phyloP scores from a whole-genome alignment of 2,888 invertebrate species.

The Leptarthrus brevirostris region DNA sequence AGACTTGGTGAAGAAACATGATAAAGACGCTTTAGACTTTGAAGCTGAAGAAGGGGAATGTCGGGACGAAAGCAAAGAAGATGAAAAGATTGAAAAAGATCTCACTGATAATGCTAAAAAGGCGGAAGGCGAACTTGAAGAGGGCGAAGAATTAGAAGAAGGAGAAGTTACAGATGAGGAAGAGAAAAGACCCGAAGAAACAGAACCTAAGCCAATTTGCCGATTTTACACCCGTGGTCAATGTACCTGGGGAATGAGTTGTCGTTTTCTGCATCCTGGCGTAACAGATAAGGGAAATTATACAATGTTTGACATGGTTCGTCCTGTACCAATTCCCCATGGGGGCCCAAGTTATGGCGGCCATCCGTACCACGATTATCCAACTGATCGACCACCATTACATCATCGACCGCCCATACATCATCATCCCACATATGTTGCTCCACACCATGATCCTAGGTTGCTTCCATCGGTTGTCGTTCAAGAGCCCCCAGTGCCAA shows the following conservation, averaged over 20 bases:
- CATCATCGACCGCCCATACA: slow-evolving; percentile 67
- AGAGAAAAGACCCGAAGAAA: slow-evolving; percentile 86
- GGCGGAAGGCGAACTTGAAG: slow-evolving; percentile 68
- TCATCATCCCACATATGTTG: slow-evolving; percentile 61
- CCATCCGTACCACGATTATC: slow-evolving; percentile 66
- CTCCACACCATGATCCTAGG: slow-evolving; percentile 64
- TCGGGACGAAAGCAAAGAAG: slow-evolving; percentile 70
- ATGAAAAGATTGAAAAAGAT: slow-evolving; percentile 73
- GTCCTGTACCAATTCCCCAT: slow-evolving; percentile 74
- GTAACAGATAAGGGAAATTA: slow-evolving; percentile 96
- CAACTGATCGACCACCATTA: slow-evolving; percentile 68
- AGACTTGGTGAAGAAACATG: slow-evolving; percentile 72
- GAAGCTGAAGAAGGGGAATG: slow-evolving; percentile 86
- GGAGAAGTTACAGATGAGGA: slow-evolving; percentile 91
- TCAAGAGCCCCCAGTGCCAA: slow-evolving; percentile 65
- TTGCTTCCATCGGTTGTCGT: slow-evolving; percentile 56
- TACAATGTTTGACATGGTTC: slow-evolving; percentile 91
- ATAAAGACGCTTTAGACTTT: slow-evolving; percentile 85
- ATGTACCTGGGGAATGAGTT: slow-evolving; percentile 97
- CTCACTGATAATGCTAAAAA: slow-evolving; percentile 62
- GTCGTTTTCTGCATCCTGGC: slow-evolving; percentile 95
- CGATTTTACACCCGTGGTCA: slow-evolving; percentile 93
- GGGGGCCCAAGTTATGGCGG: slow-evolving; percentile 57
- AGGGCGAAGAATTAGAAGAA: slow-evolving; percentile 78
- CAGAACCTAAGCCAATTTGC: slow-evolving; percentile 89